A percentile compares a stretch with the other conserved stretches of the same genome.
These are phyloP conservation scores for Vultur gryphus DNA, from an alignment of 2,797 vertebrate genomes.

Conservation along the genomic window DNA sequence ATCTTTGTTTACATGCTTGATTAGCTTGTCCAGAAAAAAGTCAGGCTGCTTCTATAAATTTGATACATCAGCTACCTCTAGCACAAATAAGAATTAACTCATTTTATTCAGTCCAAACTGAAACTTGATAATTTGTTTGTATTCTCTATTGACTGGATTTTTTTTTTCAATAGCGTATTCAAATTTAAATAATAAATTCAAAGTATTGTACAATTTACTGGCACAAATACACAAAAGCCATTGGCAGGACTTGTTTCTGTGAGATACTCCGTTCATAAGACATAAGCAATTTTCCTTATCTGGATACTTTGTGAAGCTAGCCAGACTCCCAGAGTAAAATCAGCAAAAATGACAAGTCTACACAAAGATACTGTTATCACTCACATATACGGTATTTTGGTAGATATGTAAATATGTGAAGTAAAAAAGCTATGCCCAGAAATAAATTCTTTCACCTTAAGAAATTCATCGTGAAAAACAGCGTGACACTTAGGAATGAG, in stretches of 20 bases:
- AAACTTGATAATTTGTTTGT: neutral
- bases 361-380: neutral
- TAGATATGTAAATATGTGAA: neutral
- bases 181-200: neutral
- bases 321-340: slow-evolving; percentile 4
- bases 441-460: neutral
- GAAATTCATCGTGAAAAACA: neutral
- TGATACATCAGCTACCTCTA: neutral
- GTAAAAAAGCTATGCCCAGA: neutral
- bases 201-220: neutral
- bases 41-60: neutral
- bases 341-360: neutral
- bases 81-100: neutral
- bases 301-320: neutral
- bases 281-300: neutral
- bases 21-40: neutral
- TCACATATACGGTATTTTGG: neutral
- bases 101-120: neutral
- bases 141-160: neutral
- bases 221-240: neutral
- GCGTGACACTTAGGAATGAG: neutral
- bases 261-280: neutral
- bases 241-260: neutral
- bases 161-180: neutral
- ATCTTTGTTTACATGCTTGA: neutral